Evolutionary conservation across 2,888 invertebrate genomes (phyloP), one percentile per base, ranked within the genome.

Genomic region (Leptopilina myrica): DNA sequence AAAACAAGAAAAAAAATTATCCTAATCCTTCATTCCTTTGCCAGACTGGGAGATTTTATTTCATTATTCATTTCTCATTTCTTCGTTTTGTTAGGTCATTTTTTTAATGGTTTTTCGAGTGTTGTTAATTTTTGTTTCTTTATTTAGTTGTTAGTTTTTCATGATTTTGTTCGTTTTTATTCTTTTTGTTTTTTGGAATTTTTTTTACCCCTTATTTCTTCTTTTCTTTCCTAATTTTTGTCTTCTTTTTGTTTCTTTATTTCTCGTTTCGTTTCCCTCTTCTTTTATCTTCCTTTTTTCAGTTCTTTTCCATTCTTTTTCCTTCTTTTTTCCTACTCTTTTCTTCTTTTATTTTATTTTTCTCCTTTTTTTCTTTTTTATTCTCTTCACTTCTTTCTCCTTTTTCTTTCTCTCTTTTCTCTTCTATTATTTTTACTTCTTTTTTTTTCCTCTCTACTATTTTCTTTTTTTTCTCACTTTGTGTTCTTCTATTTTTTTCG

Each of bases 41-140:
- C 79, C 79, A 84, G 79, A 83, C 82, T 80, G 81, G 80, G 80
- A 80, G 33, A 79, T 80, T 81, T 78, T 81, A 80, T 53, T 76
- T 77, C 64, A 79, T 69, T 79, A 66, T 80, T 66, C 77, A 69
- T 82, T 59, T 79, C 15, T 76, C 79, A n/a, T 80, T 79, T 78
- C n/a, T 49, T 66, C 65, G 11, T 56, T 56, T 80, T 64, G 53
- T 20, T 20, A 20, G 66, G 76, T 79, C 49, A 76, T 81, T 78
- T 46, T 81, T 79, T 83, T 78, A n/a, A 76, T 79, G 78, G 79
- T 26, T 26, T 77, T 76, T 79, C 79, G 76, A 79, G 8, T 15
- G 64, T 6, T 33, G 33, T 33, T 33, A 33, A 33, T 33, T 73
- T 43, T 15, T 76, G 76, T 78, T 33, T 77, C 26, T 79, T 77